Evolutionary conservation across 2,113 vertebrate genomes (phyloP).

Genomic region (Ondatra zibethicus): DNA sequence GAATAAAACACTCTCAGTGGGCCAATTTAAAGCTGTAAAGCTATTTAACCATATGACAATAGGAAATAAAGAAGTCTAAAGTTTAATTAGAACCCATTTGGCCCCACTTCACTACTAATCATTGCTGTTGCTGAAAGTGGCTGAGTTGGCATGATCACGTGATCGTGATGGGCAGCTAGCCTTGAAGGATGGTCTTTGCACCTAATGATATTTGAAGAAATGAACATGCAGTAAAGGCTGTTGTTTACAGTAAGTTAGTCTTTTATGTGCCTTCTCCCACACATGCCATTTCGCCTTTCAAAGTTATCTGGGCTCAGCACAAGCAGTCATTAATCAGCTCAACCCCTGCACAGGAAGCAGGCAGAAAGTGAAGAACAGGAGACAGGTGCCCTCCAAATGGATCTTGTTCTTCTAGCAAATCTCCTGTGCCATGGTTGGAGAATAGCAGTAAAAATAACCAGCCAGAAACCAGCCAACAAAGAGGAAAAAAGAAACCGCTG

Average conservation of each 20-base stretch:
- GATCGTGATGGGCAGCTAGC: neutral
- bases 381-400: conserved; percentile 52
- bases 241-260: neutral
- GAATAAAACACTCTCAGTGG: neutral
- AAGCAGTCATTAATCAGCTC: conserved; percentile 62
- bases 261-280: neutral
- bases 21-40: neutral
- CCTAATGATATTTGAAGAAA: conserved; percentile 15
- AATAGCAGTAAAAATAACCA: conserved; percentile 34
- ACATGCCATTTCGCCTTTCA: neutral
- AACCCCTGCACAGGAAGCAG: neutral
- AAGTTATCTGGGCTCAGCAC: neutral
- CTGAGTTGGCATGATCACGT: neutral
- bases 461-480: neutral
- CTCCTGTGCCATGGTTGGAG: neutral
- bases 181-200: conserved; percentile 10
- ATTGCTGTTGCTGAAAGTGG: neutral
- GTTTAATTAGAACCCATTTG: neutral
- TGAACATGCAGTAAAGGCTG: neutral
- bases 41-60: conserved; percentile 38
- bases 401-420: conserved; percentile 41
- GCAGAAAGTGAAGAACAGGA: conserved; percentile 12
- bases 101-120: neutral
- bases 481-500: neutral
- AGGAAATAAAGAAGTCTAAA: neutral